Base-by-base conservation (phyloP, 2,113 vertebrate species). In the Rutilus rutilus region DNA sequence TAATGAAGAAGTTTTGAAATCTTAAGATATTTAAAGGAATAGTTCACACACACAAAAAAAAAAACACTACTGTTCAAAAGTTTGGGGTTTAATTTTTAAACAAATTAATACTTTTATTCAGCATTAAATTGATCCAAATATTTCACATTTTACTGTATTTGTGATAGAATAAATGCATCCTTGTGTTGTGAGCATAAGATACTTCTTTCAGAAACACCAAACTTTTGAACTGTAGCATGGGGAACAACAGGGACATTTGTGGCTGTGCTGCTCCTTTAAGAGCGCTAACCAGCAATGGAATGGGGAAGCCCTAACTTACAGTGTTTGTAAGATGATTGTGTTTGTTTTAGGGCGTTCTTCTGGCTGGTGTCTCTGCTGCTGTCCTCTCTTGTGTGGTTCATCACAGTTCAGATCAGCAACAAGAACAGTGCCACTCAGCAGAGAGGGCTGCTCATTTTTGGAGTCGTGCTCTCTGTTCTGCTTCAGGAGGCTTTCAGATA, bases 331-430 rank as follows among this genome's bases (percentile, higher is more conserved):
- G 65, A 47, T 14, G 17, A 6, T 25, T 6, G n/a, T 77, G 33
- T 77, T 47, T 84, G 14, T 65, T 79, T 19, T 85, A 96, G 94
- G 25, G 94, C 92, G 6, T 97, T 96, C 54, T 90, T 95, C 92
- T 96, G 94, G 93, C 90, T 96, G 86, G 88, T 95, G 82, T 96
- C 95, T 3, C 91, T 96, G 76, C 92, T 96, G 86, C 87, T 97
- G 86, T 95, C 95, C 1, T 96, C 96, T 25, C 45, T 93, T 30
- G 89, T 95, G 19, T 96, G 95, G 92, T 95, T 96, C 92, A 87
- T 94, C 84, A 92, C 94, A 1, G 93, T 95, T 54, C 91, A 93
- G 91, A 91, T 93, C 90, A 93, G 91, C 77, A 90, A 93, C 33
- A 93, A 93, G 87, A 90, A 90, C 59, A 94, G 92, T 7, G 90